Evolutionary conservation across 2,113 vertebrate species (phyloP), one percentile per base, ranked within the genome.

Genomic region (Hiodon tergisus): DNA sequence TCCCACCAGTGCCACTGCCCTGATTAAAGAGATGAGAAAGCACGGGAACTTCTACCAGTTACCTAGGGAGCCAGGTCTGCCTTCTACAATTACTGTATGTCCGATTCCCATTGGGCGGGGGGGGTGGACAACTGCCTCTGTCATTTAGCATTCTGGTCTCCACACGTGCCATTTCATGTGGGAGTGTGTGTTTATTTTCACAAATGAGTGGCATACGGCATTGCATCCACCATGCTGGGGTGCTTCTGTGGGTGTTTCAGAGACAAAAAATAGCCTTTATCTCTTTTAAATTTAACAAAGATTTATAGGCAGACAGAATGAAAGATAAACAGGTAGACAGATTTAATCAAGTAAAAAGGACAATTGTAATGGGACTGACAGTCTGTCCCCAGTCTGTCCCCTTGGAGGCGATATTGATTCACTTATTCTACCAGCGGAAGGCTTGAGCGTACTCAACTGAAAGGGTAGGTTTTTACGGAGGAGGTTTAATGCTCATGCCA

Each of bases 321-420:
- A 11, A 47, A 31, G 16, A 66, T 48, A 48, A 48, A 66, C 48
- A 66, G 48, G 4, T 1, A 11, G 9, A 5, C 11, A 60, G 11
- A 66, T 47, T 47, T 11, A 47, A 63, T 17, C 7, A 17, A 8
- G 13, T 6, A 63, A 61, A 4, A 5, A n/a, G 46, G 7, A 63
- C 11, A 58, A 58, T 58, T 31, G 31, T 31, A 31, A 31, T 31
- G 31, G 31, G 31, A 31, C 31, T 0, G 31, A 31, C 31, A n/a
- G n/a, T 31, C 31, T 31, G 0, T 31, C 31, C 31, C 31, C 31
- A 31, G 31, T 60, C 70, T 17, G 11, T 74, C 85, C 89, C 78
- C 71, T 78, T 77, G 88, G 80, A 80, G 89, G 83, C 78, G 2
- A 62, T 53, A 72, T 81, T 76, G 81, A 74, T 76, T 81, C 73